Percentiles rank a stretch among this genome's conserved stretches.
These are phyloP conservation scores for Pogonocherus hispidulus DNA, from an alignment of 2,888 invertebrate genomes.

Conservation along the genomic window DNA sequence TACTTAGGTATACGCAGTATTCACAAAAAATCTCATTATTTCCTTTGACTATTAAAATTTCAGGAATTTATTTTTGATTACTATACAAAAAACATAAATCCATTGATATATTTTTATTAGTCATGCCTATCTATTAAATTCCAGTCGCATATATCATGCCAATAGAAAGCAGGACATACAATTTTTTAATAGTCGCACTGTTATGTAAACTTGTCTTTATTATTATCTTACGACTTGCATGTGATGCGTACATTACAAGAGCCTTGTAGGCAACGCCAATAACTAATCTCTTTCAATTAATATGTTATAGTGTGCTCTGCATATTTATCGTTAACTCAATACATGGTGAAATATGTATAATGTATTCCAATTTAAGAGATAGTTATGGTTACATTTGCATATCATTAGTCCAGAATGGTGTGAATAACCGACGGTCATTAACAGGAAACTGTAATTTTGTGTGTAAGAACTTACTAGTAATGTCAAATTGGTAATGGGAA, in stretches of 20 bases:
- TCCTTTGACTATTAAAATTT: too few relatives aligned
- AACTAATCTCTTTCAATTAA: not conserved
- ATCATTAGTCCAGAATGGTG: slow-evolving; percentile 10
- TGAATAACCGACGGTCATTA: slow-evolving; percentile 10
- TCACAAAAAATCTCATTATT: too few relatives aligned
- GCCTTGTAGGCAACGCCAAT: not conserved
- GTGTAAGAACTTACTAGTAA: not conserved
- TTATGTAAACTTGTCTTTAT: too few relatives aligned
- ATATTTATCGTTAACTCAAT: slow-evolving; percentile 1
- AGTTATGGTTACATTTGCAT: slow-evolving; percentile 11
- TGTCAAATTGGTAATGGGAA: not conserved
- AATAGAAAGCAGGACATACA: too few relatives aligned
- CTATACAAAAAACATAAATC: too few relatives aligned
- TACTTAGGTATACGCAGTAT: too few relatives aligned
- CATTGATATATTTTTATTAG: too few relatives aligned
- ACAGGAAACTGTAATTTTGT: not conserved
- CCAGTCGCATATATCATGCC: too few relatives aligned
- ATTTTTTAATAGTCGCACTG: too few relatives aligned
- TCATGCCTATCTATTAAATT: too few relatives aligned
- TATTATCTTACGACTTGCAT: too few relatives aligned
- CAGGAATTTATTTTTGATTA: too few relatives aligned
- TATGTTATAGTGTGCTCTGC: not conserved
- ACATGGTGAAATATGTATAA: slow-evolving; percentile 1
- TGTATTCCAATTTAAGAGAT: slow-evolving; percentile 6
- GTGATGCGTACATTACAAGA: not conserved